Base-by-base conservation (phyloP, 2,888 invertebrate species). In the Neocrepidodera transversa region DNA sequence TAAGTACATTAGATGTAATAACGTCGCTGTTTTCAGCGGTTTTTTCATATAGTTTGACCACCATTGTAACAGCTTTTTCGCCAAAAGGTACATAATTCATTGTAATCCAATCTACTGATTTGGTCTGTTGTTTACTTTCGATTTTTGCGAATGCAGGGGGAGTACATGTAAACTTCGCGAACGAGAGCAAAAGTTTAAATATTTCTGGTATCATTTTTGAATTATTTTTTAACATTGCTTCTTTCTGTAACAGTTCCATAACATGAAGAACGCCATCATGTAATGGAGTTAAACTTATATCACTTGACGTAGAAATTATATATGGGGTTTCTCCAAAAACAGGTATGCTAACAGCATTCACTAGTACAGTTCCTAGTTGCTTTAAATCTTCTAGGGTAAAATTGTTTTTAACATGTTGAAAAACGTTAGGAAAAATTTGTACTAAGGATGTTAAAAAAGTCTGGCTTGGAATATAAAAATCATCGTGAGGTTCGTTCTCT, bases 361-460 rank as follows among this genome's bases (percentile, higher is more conserved):
- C 87, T 61, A 94, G 79, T 8, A 72, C 70, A 3, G 54, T 60
- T 61, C 94, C 93, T 40, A 97, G 84, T 73, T 90, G 89, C 67
- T 87, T 85, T 64, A 96, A 87, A 81, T 96, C 95, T 0, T 85
- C 81, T 0, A 86, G 80, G 0, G 84, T 85, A 76, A 91, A 89
- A 57, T 85, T 87, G 68, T 14, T 67, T 67, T 76, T 78, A 53
- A 96, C 92, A 73, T 95, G 93, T 67, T 92, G 92, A 82, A 96
- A 97, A 60, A 98, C 89, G 58, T 92, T 90, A 2, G 97, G 96
- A 79, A 98, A 97, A 75, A 97, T 95, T 80, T 97, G 96, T 67
- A 97, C 91, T 11, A 97, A 83, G 0, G 97, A 93, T 0, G 96
- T 95, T 53, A 98, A 85, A 82, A 96, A 98, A 62, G 92, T 91